Evolutionary conservation across 30 jellyfish, hydroid and myxozoan genomes (phyloP).

Genomic region (Catostylus mosaicus): DNA sequence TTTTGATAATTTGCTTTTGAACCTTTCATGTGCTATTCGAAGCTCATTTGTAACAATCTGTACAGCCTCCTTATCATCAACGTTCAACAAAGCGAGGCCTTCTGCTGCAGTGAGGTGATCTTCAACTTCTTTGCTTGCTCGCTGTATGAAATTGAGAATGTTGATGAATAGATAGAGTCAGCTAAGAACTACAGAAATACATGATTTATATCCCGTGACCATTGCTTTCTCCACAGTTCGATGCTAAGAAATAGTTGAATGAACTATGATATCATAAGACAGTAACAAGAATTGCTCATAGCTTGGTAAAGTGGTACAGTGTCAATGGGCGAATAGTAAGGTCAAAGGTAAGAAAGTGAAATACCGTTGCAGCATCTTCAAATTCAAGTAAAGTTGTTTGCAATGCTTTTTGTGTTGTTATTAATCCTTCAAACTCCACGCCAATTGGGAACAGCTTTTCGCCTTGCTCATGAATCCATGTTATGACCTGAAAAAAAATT

Average conservation of each 20-base stretch:
- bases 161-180: no score
- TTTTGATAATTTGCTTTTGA: slow-evolving; percentile 78
- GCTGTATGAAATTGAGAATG: no score
- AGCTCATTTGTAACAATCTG: slow-evolving; percentile 72
- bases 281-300: no score
- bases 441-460: slow-evolving; percentile 75
- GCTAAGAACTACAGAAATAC: no score
- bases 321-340: no score
- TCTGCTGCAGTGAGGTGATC: slow-evolving; percentile 78
- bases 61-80: slow-evolving; percentile 80
- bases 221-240: no score
- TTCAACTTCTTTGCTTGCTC: slow-evolving; percentile 86
- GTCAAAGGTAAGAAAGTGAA: neutral
- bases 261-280: no score
- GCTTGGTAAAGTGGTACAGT: neutral
- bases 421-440: slow-evolving; percentile 80
- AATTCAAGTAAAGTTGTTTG: slow-evolving; percentile 70
- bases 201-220: no score
- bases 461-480: slow-evolving; percentile 87
- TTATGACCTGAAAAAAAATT: slow-evolving; percentile 78
- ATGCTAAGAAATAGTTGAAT: no score
- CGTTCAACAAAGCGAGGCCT: slow-evolving; percentile 67
- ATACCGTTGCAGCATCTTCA: slow-evolving; percentile 84
- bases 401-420: slow-evolving; percentile 71
- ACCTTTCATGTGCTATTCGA: slow-evolving; percentile 80